A percentile compares a stretch with the other conserved stretches of the same genome.
phyloP scores from a whole-genome alignment of 1,140 invertebrate species.

The Drosophila orena region DNA sequence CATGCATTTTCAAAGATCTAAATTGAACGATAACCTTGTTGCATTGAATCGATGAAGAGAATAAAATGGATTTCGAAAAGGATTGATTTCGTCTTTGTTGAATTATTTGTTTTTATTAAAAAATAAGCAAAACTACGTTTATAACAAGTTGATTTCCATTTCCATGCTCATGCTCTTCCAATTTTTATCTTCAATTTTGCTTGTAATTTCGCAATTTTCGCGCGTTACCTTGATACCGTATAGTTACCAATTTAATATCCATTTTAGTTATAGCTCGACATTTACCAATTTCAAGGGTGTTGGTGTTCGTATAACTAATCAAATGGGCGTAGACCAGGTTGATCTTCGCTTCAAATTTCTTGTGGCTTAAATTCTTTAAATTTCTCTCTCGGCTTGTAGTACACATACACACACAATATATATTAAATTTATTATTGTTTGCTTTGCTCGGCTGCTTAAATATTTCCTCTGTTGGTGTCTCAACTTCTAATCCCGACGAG shows the following conservation, averaged over 20 bases:
- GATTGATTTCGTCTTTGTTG: slow-evolving; percentile 41
- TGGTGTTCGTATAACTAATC: slow-evolving; percentile 70
- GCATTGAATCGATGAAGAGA: not conserved
- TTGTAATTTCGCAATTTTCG: slow-evolving; percentile 59
- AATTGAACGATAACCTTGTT: slow-evolving; percentile 22
- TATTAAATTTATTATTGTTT: slow-evolving; percentile 83
- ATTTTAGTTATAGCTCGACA: slow-evolving; percentile 43
- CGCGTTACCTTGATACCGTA: slow-evolving; percentile 38
- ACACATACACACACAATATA: slow-evolving; percentile 67
- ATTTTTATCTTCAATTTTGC: slow-evolving; percentile 60
- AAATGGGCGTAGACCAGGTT: slow-evolving; percentile 65
- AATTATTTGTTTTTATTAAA: slow-evolving; percentile 84
- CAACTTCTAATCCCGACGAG: slow-evolving; percentile 47
- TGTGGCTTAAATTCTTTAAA: slow-evolving; percentile 76
- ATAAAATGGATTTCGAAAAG: too few species aligned
- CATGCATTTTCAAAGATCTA: slow-evolving; percentile 37
- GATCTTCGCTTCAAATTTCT: slow-evolving; percentile 43
- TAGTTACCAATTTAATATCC: slow-evolving; percentile 38
- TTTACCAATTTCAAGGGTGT: slow-evolving; percentile 64
- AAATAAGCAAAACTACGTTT: slow-evolving; percentile 85
- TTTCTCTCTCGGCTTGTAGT: slow-evolving; percentile 52
- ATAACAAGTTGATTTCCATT: slow-evolving; percentile 84
- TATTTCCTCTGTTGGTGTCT: slow-evolving; percentile 51
- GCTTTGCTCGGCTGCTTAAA: slow-evolving; percentile 73
- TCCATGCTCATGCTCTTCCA: slow-evolving; percentile 57